Evolutionary conservation across 35 echinoderm and acorn worm genomes (phyloP).

Genomic region (Patiria miniata): DNA sequence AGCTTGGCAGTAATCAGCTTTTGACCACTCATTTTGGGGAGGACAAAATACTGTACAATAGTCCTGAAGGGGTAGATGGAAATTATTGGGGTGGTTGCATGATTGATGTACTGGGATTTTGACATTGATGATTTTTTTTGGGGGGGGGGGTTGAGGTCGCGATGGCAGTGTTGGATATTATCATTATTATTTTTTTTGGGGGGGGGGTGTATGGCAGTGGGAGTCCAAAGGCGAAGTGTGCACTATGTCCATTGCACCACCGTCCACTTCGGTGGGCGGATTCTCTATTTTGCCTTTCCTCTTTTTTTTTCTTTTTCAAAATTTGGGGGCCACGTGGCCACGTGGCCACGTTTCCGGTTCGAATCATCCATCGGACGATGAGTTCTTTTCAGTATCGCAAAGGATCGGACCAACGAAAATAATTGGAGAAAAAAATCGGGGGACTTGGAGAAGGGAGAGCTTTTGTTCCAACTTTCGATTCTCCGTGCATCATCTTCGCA

Average conservation of each 20-base stretch:
- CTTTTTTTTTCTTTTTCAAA: neutral
- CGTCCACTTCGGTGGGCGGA: neutral
- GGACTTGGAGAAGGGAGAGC: neutral
- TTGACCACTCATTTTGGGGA: neutral
- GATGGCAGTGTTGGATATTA: neutral
- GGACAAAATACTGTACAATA: neutral
- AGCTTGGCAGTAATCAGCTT: neutral
- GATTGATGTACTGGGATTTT: neutral
- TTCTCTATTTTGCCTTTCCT: no score
- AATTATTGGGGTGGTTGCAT: neutral
- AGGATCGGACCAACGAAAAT: neutral
- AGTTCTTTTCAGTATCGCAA: neutral
- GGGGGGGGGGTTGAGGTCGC: neutral
- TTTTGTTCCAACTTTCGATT: neutral
- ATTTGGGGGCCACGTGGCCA: neutral
- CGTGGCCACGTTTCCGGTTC: neutral
- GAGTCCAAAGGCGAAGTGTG: no score
- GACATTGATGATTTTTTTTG: no score
- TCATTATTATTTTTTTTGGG: neutral
- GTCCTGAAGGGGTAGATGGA: neutral
- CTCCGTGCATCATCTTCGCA: slow-evolving; percentile 10
- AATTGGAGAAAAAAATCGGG: neutral
- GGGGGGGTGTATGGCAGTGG: no score
- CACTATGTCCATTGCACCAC: neutral
- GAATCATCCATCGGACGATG: slow-evolving; percentile 11